Base-by-base conservation (phyloP, 2,113 vertebrate genomes). In the Murina feae region DNA sequence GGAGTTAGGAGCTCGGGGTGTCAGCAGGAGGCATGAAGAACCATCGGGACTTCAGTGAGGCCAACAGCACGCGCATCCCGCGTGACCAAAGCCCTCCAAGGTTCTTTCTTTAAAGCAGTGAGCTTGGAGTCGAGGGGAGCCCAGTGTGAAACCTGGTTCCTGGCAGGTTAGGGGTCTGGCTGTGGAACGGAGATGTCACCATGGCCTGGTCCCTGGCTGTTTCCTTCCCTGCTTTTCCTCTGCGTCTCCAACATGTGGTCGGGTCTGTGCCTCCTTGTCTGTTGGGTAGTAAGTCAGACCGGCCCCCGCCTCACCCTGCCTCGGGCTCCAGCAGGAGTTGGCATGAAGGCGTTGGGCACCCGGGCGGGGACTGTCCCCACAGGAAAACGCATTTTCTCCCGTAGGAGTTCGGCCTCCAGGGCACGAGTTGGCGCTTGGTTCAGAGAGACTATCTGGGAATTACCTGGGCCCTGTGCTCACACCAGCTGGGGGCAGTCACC, bases 331-430 rank as follows among this genome's bases (percentile, higher is more conserved):
- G 10, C 2, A 10, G 63, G 32, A 37, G 1, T 44, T 16, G 39
- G 32, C 1, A 0, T 10, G 78, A 23, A 35, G 11, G 53, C 28
- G 0, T n/a, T 2, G 1, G 1, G 0, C 4, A 4, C 32, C 60
- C 0, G 17, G 13, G 65, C 20, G 5, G 20, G 1, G 1, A 20
- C n/a, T n/a, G n/a, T n/a, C n/a, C n/a, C 42, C 9, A 12, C 4
- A 25, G 25, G 32, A 91, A 91, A 5, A 16, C 39, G 1, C 10
- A 3, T 35, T 20, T 63, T 53, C 28, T 28, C 60, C 0, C 0
- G 4, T 23, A 28, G 7, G 13, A 21, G 23, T 25, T 25, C 44
- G 14, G 18, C 4, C n/a, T 39, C 47, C n/a, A 12, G 82, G 69
- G 16, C 37, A 28, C 28, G n/a, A 51, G 14, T 28, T 23, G 14